Percentiles rank a stretch among this genome's conserved stretches.
Evolutionary conservation across 2,797 vertebrate species (phyloP).

Genomic region (Diplodus puntazzo): DNA sequence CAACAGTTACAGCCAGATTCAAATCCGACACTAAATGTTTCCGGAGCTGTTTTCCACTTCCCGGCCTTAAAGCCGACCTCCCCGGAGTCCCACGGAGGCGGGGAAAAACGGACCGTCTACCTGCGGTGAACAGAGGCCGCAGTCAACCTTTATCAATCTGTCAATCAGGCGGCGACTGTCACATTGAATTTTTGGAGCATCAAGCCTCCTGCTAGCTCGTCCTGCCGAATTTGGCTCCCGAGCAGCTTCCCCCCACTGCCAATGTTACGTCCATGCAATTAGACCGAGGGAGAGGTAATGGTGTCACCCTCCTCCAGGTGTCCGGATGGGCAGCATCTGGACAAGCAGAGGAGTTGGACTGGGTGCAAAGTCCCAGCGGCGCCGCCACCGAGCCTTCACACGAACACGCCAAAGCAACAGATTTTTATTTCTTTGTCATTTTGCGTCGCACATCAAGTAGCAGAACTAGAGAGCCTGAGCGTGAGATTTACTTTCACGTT

Average conservation of each 20-base stretch:
- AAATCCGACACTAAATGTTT: slow-evolving; percentile 66
- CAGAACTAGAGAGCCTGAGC: slow-evolving; percentile 49
- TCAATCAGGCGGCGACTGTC: slow-evolving; percentile 68
- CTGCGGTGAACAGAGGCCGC: slow-evolving; percentile 51
- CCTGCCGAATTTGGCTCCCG: slow-evolving; percentile 59
- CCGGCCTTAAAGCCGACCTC: slow-evolving; percentile 43
- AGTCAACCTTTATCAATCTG: slow-evolving; percentile 69
- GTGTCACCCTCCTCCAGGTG: slow-evolving; percentile 68
- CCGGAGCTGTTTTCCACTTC: slow-evolving; percentile 57
- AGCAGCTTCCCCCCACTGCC: slow-evolving; percentile 52
- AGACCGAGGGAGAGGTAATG: slow-evolving; percentile 51
- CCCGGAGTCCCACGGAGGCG: slow-evolving; percentile 30
- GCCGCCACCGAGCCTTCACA: slow-evolving; percentile 44
- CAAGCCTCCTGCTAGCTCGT: slow-evolving; percentile 45
- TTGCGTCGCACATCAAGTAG: slow-evolving; percentile 73
- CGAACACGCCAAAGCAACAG: slow-evolving; percentile 61
- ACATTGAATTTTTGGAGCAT: slow-evolving; percentile 58
- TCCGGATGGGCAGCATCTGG: slow-evolving; percentile 62
- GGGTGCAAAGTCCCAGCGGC: slow-evolving; percentile 64
- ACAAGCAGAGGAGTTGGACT: slow-evolving; percentile 60
- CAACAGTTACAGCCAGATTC: slow-evolving; percentile 72
- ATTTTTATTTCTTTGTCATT: slow-evolving; percentile 41
- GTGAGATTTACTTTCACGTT: slow-evolving; percentile 65
- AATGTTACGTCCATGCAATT: slow-evolving; percentile 63
- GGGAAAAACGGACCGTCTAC: slow-evolving; percentile 51